These are phyloP conservation scores for Mnemiopsis leidyi DNA, from an alignment of 37 sponge, comb jelly and placozoan genomes.

Conservation along the genomic window DNA sequence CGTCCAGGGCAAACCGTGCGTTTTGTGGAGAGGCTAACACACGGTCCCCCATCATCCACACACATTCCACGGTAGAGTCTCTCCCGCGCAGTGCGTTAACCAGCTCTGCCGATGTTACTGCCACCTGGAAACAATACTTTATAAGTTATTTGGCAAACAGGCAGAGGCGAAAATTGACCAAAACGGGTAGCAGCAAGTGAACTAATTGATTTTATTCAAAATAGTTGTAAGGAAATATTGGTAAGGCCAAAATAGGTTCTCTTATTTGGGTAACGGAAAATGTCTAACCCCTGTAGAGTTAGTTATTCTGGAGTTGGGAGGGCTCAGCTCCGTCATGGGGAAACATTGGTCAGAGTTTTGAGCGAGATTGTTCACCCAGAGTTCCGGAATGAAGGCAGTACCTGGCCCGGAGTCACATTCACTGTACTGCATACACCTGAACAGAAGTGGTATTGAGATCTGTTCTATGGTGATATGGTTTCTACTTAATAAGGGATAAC, in stretches of 20 bases:
- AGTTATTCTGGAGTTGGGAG: constrained; percentile 4
- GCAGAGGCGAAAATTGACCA: not conserved
- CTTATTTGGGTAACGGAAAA: too few relatives aligned
- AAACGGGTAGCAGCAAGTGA: not conserved
- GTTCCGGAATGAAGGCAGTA: not conserved
- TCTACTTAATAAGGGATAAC: too few relatives aligned
- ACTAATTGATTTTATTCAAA: too few relatives aligned
- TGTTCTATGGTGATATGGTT: too few relatives aligned
- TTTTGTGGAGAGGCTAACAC: not conserved
- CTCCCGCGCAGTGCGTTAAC: not conserved
- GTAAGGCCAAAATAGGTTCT: too few relatives aligned
- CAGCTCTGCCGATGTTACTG: not conserved
- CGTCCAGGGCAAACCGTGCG: not conserved
- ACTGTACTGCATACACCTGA: constrained; percentile 58
- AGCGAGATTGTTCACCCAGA: constrained; percentile 1
- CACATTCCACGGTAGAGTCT: not conserved
- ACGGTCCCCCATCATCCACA: not conserved
- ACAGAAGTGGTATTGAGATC: not conserved
- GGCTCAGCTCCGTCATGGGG: not conserved
- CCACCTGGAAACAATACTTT: not conserved
- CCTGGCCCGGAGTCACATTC: constrained; percentile 10
- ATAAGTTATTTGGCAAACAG: not conserved
- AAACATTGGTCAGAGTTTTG: constrained; percentile 38
- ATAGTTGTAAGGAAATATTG: too few relatives aligned
- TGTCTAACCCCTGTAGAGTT: not conserved